Evolutionary conservation across 2,113 vertebrate genomes (phyloP), one percentile per base, ranked within the genome.

Genomic region (Propithecus coquereli): DNA sequence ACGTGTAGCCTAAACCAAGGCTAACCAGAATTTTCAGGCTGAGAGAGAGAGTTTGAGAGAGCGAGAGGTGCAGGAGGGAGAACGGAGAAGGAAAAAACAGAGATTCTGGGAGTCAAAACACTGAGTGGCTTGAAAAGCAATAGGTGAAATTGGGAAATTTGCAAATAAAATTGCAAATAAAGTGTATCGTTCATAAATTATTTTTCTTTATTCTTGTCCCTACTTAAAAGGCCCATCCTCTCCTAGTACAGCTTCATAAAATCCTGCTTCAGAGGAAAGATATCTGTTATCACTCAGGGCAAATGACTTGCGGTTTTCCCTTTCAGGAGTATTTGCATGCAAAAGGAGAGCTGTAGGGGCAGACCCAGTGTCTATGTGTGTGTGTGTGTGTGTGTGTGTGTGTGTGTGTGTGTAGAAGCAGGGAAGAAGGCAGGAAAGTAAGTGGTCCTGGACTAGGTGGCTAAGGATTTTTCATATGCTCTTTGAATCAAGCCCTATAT

Each of bases 11-110:
- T 90, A 94, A 97, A 97, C 97, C 94, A 97, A 92, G 27, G 54
- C 84, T 88, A 96, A 96, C 89, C 87, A 96, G 79, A 84, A 96
- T 92, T 94, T 96, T 93, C 91, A 97, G 89, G 81, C 71, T 86
- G 40, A 83, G 65, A 76, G 16, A 81, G 37, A 63, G 81, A 25
- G 12, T 18, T 25, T 32, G 34, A 61, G 27, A 54, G 52, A 84
- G 14, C 0, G 22, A 65, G 11, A 68, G 22, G 40, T 18, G 7
- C 30, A 59, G 10, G 32, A 81, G 11, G 14, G 18, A 74, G 27
- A 66, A 77, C 4, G 8, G 45, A 50, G 27, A 82, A 71, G 22
- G 17, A 63, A 73, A 81, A 6, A 12, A 23, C 8, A 92, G 45
- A 47, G 25, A 37, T 54, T 86, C 3, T 5, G 32, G 2, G 0